phyloP scores from a whole-genome alignment of 1,140 invertebrate genomes.

The Megalopta genalis region DNA sequence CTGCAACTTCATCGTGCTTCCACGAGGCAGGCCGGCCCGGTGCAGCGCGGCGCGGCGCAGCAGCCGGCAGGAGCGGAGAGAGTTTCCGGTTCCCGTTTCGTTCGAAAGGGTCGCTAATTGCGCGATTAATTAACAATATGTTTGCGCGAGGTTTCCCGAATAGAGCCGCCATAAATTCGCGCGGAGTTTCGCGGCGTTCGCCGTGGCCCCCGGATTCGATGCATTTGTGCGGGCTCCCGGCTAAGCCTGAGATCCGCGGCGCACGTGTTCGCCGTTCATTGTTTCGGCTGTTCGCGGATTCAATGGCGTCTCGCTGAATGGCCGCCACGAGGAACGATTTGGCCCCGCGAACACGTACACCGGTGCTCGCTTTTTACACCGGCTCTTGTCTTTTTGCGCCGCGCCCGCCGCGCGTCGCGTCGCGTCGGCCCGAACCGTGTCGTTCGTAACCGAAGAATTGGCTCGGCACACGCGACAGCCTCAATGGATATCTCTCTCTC shows the following conservation, averaged over 20 bases:
- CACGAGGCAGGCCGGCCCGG: constrained; percentile 2
- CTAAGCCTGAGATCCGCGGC: neutral
- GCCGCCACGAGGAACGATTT: constrained; percentile 21
- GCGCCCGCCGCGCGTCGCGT: neutral
- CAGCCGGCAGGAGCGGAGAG: too few species aligned
- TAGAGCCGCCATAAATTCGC: constrained; percentile 4
- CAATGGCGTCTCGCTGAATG: constrained; percentile 29
- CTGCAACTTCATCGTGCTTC: constrained; percentile 36
- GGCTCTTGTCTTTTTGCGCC: neutral
- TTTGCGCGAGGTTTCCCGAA: constrained; percentile 17
- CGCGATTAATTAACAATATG: constrained; percentile 48
- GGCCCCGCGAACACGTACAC: constrained; percentile 1
- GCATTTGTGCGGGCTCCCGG: neutral
- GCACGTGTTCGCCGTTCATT: constrained; percentile 17
- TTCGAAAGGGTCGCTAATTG: constrained; percentile 31
- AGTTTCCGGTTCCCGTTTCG: neutral
- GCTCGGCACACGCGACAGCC: neutral
- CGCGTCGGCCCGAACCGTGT: neutral
- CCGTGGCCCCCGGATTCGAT: neutral
- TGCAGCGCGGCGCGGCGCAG: neutral
- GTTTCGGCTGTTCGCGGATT: constrained; percentile 19
- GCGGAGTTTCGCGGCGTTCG: neutral
- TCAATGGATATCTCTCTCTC: neutral
- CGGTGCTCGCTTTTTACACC: neutral
- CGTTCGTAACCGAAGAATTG: constrained; percentile 35